These are phyloP conservation scores for Malthinus flaveolus DNA, from an alignment of 2,888 invertebrate species.

Conservation along the genomic window DNA sequence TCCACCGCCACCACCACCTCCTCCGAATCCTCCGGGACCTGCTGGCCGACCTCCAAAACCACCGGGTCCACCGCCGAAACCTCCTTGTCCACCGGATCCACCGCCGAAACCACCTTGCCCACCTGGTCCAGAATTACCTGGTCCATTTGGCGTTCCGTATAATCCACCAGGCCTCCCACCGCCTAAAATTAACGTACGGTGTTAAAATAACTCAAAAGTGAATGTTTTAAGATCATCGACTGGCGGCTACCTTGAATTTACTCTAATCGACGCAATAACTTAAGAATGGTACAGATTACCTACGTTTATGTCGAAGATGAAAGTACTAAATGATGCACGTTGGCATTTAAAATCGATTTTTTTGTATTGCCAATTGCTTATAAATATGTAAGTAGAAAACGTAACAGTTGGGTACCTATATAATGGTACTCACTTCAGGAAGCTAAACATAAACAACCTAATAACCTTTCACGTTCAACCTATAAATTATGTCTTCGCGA, in stretches of 20 bases:
- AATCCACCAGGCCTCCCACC: slow-evolving; percentile 6
- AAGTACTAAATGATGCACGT: slow-evolving; percentile 13
- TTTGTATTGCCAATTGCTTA: slow-evolving; percentile 18
- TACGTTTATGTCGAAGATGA: slow-evolving; percentile 24
- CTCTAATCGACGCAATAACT: slow-evolving; percentile 1
- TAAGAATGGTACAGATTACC: slow-evolving; percentile 10
- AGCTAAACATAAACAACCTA: slow-evolving; percentile 17
- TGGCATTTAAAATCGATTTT: slow-evolving; percentile 9
- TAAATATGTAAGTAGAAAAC: slow-evolving; percentile 20
- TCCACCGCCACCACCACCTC: slow-evolving; percentile 40
- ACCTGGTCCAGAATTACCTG: slow-evolving; percentile 21
- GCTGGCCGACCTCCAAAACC: slow-evolving; percentile 31
- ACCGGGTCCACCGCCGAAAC: slow-evolving; percentile 11
- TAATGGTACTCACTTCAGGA: slow-evolving; percentile 9
- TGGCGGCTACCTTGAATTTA: slow-evolving; percentile 13
- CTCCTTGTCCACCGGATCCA: slow-evolving; percentile 13
- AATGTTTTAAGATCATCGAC: slow-evolving; percentile 10
- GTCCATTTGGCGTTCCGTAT: slow-evolving; percentile 7
- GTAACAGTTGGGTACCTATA: background rate
- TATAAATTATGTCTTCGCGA: slow-evolving; percentile 14
- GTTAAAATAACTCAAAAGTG: slow-evolving; percentile 6
- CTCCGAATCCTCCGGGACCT: slow-evolving; percentile 38
- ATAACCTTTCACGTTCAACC: slow-evolving; percentile 34
- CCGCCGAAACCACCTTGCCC: slow-evolving; percentile 27
- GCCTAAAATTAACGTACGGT: background rate